Evolutionary conservation across 2,888 invertebrate species (phyloP), one percentile per base, ranked within the genome.

Genomic region (Sinotaia quadrata): DNA sequence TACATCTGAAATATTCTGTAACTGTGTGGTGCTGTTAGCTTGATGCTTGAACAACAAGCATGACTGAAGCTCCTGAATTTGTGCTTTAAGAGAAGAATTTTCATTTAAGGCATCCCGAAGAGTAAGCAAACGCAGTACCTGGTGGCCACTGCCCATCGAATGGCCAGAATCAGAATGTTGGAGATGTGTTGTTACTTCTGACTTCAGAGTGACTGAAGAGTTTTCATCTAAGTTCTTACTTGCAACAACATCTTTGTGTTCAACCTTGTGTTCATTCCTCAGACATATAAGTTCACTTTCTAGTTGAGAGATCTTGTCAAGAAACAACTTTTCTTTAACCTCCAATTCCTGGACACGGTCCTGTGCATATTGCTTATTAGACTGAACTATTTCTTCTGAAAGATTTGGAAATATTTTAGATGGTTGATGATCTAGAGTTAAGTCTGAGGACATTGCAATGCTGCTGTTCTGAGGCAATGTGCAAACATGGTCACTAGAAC

Each of bases 21-120:
- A n/a, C n/a, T n/a, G n/a, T n/a, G n/a, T n/a, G n/a, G n/a, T n/a
- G n/a, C n/a, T n/a, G n/a, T n/a, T n/a, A n/a, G n/a, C n/a, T n/a
- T n/a, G n/a, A n/a, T n/a, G n/a, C n/a, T 15, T 2, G 33, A 37
- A 15, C n/a, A n/a, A 29, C 8, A 47, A 44, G 51, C 36, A 36
- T 15, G 41, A 8, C 56, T 65, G 54, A 27, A 65, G 65, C 10
- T 56, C 33, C 44, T 44, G 65, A n/a, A 65, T 21, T 27, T 57
- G 44, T 33, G 65, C 56, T 21, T 44, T 41, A 24, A 65, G 65
- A 4, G 33, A 27, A 5, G 65, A 41, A 27, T 65, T 65, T 31
- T 65, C 65, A n/a, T 65, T n/a, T 2, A 65, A 34, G 2, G 56
- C 65, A 7, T 56, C 56, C 18, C 31, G 56, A 18, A 65, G 65